Evolutionary conservation across 2,113 vertebrate species (phyloP).

Genomic region (Lipophrys pholis): DNA sequence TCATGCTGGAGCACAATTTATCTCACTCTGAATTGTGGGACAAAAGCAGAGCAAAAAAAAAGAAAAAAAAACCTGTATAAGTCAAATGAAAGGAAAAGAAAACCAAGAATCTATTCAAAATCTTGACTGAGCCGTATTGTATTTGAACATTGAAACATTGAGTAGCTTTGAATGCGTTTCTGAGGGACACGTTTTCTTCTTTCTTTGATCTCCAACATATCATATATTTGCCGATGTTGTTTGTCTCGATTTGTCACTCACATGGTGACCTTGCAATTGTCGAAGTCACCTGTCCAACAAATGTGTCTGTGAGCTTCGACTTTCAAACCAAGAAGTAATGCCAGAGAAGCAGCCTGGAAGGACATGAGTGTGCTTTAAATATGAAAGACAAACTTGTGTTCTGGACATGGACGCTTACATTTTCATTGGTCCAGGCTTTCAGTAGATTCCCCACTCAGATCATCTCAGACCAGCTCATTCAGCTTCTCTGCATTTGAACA

Average conservation of each 20-base stretch:
- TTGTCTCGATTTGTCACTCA: conserved; percentile 49
- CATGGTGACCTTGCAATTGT: conserved; percentile 53
- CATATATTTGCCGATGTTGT: conserved; percentile 56
- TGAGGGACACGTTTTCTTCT: conserved; percentile 44
- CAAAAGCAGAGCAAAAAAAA: conserved; percentile 35
- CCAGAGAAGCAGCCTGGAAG: conserved; percentile 37
- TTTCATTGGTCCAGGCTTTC: conserved; percentile 28
- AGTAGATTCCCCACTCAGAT: conserved; percentile 8
- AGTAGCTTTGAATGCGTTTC: conserved; percentile 47
- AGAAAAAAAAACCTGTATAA: conserved; percentile 9
- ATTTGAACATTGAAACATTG: conserved; percentile 31
- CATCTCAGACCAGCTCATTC: conserved; percentile 34
- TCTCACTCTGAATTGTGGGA: conserved; percentile 41
- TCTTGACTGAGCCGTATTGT: conserved; percentile 27
- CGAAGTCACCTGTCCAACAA: conserved; percentile 50
- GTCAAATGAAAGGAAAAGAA: conserved; percentile 27
- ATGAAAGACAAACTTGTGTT: conserved; percentile 18
- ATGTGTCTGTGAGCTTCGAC: conserved; percentile 31
- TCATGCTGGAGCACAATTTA: conserved; percentile 34
- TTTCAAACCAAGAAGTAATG: background rate
- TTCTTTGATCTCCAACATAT: conserved; percentile 49
- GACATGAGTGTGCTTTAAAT: conserved; percentile 23
- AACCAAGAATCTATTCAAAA: conserved; percentile 42
- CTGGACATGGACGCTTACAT: conserved; percentile 18
- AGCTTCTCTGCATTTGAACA: conserved; percentile 28